phyloP scores from a whole-genome alignment of 1,140 invertebrate genomes.

The Capitella teleta region DNA sequence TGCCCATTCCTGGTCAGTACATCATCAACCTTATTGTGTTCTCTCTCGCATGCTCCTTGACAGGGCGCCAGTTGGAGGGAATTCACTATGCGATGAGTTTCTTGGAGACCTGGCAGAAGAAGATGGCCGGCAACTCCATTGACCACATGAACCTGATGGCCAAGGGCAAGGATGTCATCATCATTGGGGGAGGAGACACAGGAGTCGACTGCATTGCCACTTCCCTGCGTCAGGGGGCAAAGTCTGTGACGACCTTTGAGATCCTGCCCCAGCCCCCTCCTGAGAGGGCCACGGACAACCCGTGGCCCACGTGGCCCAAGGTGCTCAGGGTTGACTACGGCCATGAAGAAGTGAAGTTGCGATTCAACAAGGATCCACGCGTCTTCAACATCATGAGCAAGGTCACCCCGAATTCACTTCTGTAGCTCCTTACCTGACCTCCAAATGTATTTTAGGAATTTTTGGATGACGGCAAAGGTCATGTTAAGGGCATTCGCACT shows the following conservation, averaged over 20 bases:
- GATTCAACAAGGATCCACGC: constrained; percentile 85
- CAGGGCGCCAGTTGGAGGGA: constrained; percentile 72
- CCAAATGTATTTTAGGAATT: constrained; percentile 59
- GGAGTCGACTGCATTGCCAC: constrained; percentile 99
- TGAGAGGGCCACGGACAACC: constrained; percentile 70
- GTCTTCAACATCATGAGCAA: constrained; percentile 86
- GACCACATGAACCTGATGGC: constrained; percentile 57
- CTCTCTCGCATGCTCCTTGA: constrained; percentile 33
- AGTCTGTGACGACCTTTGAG: constrained; percentile 90
- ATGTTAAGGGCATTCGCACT: constrained; percentile 79
- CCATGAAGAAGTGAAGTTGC: constrained; percentile 88
- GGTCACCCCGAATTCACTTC: constrained; percentile 36
- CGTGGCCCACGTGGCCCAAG: constrained; percentile 95
- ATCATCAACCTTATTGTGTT: not conserved
- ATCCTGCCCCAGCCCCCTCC: constrained; percentile 85
- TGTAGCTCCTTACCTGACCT: not conserved
- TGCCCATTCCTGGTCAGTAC: constrained; percentile 43
- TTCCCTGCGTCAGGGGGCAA: constrained; percentile 88
- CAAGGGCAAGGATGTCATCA: constrained; percentile 87
- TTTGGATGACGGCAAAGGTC: constrained; percentile 77
- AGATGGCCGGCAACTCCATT: constrained; percentile 63
- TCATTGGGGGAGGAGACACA: constrained; percentile 98
- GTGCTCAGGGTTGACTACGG: constrained; percentile 97
- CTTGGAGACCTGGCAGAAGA: constrained; percentile 93
- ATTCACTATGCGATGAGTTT: constrained; percentile 98